A percentile compares a stretch with the other conserved stretches of the same genome.
phyloP scores from a whole-genome alignment of 1,140 invertebrate species.

The Drosophila miranda region DNA sequence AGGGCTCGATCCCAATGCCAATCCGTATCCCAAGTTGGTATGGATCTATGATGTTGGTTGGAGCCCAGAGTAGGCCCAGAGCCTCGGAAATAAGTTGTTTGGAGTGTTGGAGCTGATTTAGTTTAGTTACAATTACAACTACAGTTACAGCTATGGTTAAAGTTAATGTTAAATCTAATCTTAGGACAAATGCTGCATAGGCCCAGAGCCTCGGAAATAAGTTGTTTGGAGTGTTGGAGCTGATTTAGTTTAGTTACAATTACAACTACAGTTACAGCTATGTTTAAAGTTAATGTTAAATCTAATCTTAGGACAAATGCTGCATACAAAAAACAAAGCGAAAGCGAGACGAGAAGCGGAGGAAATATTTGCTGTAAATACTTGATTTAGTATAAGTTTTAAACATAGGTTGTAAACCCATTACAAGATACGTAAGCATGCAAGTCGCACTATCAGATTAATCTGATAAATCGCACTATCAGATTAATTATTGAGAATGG shows the following conservation, averaged over 20 bases:
- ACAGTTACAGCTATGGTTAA: too few relatives aligned
- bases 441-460: slow-evolving; percentile 63
- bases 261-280: slow-evolving; percentile 37
- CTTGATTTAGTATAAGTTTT: slow-evolving; percentile 56
- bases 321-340: slow-evolving; percentile 37
- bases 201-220: slow-evolving; percentile 12
- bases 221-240: slow-evolving; percentile 65
- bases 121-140: slow-evolving; percentile 58
- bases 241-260: slow-evolving; percentile 71
- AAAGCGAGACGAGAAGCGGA: background rate
- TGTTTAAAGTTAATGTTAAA: slow-evolving; percentile 69
- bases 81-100: slow-evolving; percentile 39
- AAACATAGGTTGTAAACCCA: slow-evolving; percentile 42
- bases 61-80: background rate
- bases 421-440: slow-evolving; percentile 72
- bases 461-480: too few relatives aligned
- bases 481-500: slow-evolving; percentile 14
- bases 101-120: slow-evolving; percentile 72
- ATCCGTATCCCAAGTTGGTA: background rate
- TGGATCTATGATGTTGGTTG: background rate
- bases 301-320: slow-evolving; percentile 41
- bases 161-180: too few relatives aligned
- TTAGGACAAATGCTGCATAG: too few relatives aligned
- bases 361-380: slow-evolving; percentile 44
- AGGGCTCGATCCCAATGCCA: slow-evolving; percentile 1